Evolutionary conservation across 2,888 invertebrate genomes (phyloP), one percentile per base, ranked within the genome.

Genomic region (Barypeithes pellucidus): DNA sequence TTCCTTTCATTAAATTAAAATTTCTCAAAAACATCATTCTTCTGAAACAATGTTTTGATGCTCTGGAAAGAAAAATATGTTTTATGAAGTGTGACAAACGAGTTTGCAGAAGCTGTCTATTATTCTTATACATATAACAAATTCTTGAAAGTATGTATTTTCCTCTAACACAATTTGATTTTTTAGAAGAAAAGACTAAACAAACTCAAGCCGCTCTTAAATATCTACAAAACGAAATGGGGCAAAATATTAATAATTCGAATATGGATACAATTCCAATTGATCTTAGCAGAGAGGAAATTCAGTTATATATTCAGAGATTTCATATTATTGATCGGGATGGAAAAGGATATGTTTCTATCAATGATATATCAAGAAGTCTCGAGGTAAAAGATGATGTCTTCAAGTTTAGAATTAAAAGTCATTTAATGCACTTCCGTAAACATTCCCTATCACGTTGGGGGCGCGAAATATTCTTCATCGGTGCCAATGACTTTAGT

Each of bases 311-410:
- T 86, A 95, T 97, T 81, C 96, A 96, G 83, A 91, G 98, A 73
- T 99, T 99, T 92, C 94, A 96, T 85, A 91, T 95, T 80, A 94
- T 99, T 78, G 99, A 99, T 88, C 93, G 93, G 81, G 98, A 98
- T 83, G 92, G 94, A 83, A 99, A 99, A 86, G 99, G 99, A 79
- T 99, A 95, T 87, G 97, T 99, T 73, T 98, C 99, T 22, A 95
- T 99, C 81, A 98, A 97, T 85, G 99, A 99, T 85, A 95, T 99
- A 78, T 90, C 98, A 79, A 91, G 95, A 83, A 96, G 96, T 85
- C 91, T 99, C 73, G 98, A 98, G 94, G 98, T 98, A 88, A 83
- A 81, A 16, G 12, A 9, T 4, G 4, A 29, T 24, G 29, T 2
- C 1, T 29, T 8, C 5, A 29, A 29, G 9, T 24, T 24, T 24